Base-by-base conservation (phyloP, 1,140 invertebrate genomes). In the Liolophura sinensis region DNA sequence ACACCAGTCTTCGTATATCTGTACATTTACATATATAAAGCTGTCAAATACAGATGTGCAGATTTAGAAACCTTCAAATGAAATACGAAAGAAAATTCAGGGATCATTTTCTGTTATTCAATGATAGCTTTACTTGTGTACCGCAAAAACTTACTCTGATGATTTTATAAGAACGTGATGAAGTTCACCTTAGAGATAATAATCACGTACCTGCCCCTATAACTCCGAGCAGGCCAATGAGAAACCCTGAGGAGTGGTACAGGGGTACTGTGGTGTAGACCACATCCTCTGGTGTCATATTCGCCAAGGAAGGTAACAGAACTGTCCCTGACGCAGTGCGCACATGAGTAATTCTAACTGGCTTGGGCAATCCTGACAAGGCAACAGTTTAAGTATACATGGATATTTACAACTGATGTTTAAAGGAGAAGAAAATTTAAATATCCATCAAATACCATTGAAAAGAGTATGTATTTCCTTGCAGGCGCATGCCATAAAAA, bases 191-290 rank as follows among this genome's bases (percentile, higher is more conserved):
- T 5, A 40, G 31, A 9, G 31, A 40, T 40, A 40, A 9, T 60
- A 15, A 61, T 14, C 56, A 27, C 60, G 50, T 65, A 78, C 77
- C 77, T 64, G 60, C 60, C 62, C 69, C 68, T 0, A 77, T 62
- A 1, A 65, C 66, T 25, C 59, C 63, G 62, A 71, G 76, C 3
- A 80, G 56, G 57, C 74, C 77, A 1, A 82, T 52, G 18, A 70
- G 60, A 16, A 70, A 70, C 5, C 75, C 79, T 46, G 76, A 69
- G 63, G 73, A 77, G 62, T 82, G 80, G 62, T 79, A 82, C n/a
- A 82, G 62, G 22, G 80, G 80, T 7, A 79, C 70, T 24, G 64
- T 66, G 12, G 70, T 75, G 57, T 82, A 82, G 1, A 82, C 40
- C 18, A 70, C 71, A 58, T 82, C 80, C 4, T 68, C 61, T 15